These are phyloP conservation scores for Brienomyrus brachyistius DNA, from an alignment of 2,113 vertebrate genomes.

Conservation along the genomic window DNA sequence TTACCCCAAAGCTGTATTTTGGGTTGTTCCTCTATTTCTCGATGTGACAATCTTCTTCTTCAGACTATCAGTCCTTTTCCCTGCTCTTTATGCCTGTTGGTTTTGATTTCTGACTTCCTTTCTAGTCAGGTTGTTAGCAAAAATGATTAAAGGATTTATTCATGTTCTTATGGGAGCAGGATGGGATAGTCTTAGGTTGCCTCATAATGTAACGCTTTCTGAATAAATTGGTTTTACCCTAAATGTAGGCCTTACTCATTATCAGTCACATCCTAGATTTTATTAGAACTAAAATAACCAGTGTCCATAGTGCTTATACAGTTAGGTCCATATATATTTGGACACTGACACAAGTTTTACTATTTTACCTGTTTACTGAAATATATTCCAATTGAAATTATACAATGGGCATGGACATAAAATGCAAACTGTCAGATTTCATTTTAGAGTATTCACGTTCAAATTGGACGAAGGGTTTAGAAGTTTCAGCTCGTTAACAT, in stretches of 20 bases:
- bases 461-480: too few species aligned
- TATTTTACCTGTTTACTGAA: too few species aligned
- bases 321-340: too few species aligned
- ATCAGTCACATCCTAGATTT: neutral
- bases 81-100: neutral
- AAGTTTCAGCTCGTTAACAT: too few species aligned
- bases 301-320: neutral
- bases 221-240: neutral
- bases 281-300: neutral
- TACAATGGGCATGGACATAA: too few species aligned
- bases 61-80: neutral
- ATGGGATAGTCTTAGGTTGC: neutral
- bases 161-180: neutral
- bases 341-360: too few species aligned
- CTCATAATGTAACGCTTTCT: neutral
- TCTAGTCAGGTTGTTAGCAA: neutral
- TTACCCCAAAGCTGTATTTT: neutral
- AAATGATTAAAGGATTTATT: neutral
- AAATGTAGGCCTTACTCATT: neutral
- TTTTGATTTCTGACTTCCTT: neutral
- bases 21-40: neutral
- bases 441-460: too few species aligned
- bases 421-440: too few species aligned
- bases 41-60: neutral
- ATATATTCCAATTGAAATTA: too few species aligned